These are phyloP conservation scores for Ditula angustiorana DNA, from an alignment of 2,888 invertebrate species.

Conservation along the genomic window DNA sequence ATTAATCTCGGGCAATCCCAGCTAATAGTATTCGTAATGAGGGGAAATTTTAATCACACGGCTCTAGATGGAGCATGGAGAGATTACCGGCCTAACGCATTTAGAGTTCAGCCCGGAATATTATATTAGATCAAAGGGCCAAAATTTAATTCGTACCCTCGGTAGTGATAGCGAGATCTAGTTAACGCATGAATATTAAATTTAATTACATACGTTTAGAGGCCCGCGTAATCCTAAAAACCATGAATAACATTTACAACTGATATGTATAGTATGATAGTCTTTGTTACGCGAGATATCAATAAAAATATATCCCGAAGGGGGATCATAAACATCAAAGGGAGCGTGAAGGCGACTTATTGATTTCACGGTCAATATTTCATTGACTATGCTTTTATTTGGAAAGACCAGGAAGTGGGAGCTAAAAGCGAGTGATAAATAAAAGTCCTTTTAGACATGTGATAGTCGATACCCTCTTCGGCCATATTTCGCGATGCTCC, in stretches of 20 bases:
- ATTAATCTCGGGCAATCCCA: slow-evolving; percentile 48
- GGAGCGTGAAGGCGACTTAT: slow-evolving; percentile 34
- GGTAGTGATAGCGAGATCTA: slow-evolving; percentile 57
- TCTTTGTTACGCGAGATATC: slow-evolving; percentile 20
- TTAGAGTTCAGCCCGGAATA: slow-evolving; percentile 62
- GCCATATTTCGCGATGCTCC: slow-evolving; percentile 57
- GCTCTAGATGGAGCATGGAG: slow-evolving; percentile 49
- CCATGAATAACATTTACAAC: slow-evolving; percentile 33
- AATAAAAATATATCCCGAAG: slow-evolving; percentile 19
- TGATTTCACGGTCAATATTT: slow-evolving; percentile 47
- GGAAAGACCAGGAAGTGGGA: slow-evolving; percentile 49
- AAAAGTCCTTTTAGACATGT: slow-evolving; percentile 47
- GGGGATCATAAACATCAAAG: slow-evolving; percentile 36
- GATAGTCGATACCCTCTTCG: slow-evolving; percentile 41
- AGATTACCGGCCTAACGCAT: slow-evolving; percentile 57
- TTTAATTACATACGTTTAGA: slow-evolving; percentile 55
- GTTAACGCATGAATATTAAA: slow-evolving; percentile 67
- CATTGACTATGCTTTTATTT: slow-evolving; percentile 50
- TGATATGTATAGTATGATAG: slow-evolving; percentile 9
- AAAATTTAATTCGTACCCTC: slow-evolving; percentile 65
- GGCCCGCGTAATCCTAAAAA: slow-evolving; percentile 26
- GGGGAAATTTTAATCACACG: slow-evolving; percentile 60
- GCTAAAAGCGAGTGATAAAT: slow-evolving; percentile 61
- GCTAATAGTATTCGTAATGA: slow-evolving; percentile 54
- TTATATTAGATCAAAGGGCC: slow-evolving; percentile 67